phyloP scores from a whole-genome alignment of 2,113 vertebrate genomes.

The Leptosomus discolor region DNA sequence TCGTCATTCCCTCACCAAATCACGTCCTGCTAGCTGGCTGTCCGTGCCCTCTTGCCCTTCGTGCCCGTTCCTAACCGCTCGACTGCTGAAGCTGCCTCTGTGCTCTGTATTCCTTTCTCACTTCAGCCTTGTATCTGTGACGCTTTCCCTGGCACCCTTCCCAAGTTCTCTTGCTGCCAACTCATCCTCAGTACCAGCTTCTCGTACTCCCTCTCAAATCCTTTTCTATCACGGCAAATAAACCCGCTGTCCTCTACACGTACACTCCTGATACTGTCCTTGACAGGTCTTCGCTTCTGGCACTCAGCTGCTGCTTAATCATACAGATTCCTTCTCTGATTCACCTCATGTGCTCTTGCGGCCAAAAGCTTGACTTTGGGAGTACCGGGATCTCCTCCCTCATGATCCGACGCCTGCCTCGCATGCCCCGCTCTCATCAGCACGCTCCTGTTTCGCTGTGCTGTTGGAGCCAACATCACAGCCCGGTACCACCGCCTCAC shows the following conservation, averaged over 20 bases:
- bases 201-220: conserved; percentile 33
- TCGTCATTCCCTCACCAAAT: not conserved
- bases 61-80: rapidly evolving
- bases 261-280: not conserved
- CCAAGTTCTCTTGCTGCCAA: conserved; percentile 14
- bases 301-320: conserved; percentile 56
- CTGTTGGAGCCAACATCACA: not conserved
- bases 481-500: not conserved
- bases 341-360: not conserved
- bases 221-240: not conserved
- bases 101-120: not conserved
- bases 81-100: not conserved
- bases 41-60: not conserved
- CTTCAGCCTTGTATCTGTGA: not conserved
- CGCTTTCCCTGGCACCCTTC: conserved; percentile 20
- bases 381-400: not conserved
- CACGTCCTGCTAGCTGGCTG: not conserved
- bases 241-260: not conserved
- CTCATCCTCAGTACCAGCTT: not conserved
- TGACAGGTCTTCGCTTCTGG: conserved; percentile 39
- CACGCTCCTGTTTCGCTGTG: not conserved
- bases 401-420: not conserved
- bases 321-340: conserved; percentile 13
- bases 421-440: not conserved
- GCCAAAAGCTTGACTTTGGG: not conserved